Evolutionary conservation across 2,888 invertebrate species (phyloP), one percentile per base, ranked within the genome.

Genomic region (Drosophila mimica): DNA sequence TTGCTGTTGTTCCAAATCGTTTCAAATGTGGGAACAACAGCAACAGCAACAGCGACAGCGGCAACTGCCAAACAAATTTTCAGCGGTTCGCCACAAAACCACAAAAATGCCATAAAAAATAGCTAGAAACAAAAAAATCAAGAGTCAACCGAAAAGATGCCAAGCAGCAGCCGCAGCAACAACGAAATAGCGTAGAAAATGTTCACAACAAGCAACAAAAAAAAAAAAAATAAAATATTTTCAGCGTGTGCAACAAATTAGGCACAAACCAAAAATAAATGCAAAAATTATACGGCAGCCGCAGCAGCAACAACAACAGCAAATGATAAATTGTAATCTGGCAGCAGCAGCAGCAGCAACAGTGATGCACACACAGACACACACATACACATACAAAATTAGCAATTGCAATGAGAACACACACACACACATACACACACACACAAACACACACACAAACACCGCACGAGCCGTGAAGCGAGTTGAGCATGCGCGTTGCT

Each of bases 361-460:
- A 71, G 43, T 58, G 54, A 65, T 46, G 40, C 76, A 58, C 59
- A 67, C 48, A 61, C 46, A 56, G 54, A 54, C 64, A 63, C 62
- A 30, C 59, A 69, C 58, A 56, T 40, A 59, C 48, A 61, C 48
- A 58, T 30, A 48, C 51, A 62, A 56, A 76, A 81, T 78, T 83
- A 83, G 75, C 83, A 86, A 76, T 74, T 80, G 80, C 84, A 86
- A 79, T 67, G 74, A 74, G 83, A 86, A 83, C 76, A 57, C 68
- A 54, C 62, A 48, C 57, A 25, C 25, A 57, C 68, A 54, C 62
- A 48, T 53, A 68, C 57, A 62, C 38, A 57, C 58, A 51, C 43
- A 57, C 56, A 48, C 51, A 62, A 56, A 76, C 68, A 54, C 62
- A 48, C 57, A 68, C 57, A 62, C 38, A 57, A 58, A 51, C 43